These are phyloP conservation scores for Cranoglanis bouderius DNA, from an alignment of 2,113 vertebrate species.

Conservation along the genomic window DNA sequence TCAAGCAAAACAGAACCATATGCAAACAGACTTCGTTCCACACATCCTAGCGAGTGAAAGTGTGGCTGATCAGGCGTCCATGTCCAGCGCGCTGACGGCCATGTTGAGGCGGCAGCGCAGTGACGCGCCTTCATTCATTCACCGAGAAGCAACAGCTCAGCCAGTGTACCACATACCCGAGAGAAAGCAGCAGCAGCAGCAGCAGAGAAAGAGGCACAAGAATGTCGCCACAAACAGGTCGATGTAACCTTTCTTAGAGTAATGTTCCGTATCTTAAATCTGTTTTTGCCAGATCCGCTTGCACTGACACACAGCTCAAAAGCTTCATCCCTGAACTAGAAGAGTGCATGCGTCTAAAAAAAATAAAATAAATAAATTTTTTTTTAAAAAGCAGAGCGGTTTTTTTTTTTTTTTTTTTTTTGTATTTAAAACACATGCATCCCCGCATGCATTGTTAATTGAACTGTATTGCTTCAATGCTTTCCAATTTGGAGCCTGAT, in stretches of 20 bases:
- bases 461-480: too few relatives aligned
- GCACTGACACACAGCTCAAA: background rate
- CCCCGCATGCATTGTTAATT: background rate
- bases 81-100: conserved; percentile 27
- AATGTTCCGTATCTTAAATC: background rate
- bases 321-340: background rate
- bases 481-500: background rate
- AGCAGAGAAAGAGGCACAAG: background rate
- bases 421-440: background rate
- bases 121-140: conserved; percentile 31
- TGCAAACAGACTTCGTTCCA: background rate
- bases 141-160: background rate
- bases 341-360: background rate
- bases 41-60: background rate
- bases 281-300: background rate
- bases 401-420: background rate
- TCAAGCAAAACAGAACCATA: background rate
- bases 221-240: background rate
- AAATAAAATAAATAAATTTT: background rate
- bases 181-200: background rate
- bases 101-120: conserved; percentile 48
- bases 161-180: background rate
- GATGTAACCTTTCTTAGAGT: background rate
- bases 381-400: background rate
- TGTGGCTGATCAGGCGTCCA: background rate